Base-by-base conservation (phyloP, 2,888 invertebrate species). In the Nephrotoma appendiculata region DNA sequence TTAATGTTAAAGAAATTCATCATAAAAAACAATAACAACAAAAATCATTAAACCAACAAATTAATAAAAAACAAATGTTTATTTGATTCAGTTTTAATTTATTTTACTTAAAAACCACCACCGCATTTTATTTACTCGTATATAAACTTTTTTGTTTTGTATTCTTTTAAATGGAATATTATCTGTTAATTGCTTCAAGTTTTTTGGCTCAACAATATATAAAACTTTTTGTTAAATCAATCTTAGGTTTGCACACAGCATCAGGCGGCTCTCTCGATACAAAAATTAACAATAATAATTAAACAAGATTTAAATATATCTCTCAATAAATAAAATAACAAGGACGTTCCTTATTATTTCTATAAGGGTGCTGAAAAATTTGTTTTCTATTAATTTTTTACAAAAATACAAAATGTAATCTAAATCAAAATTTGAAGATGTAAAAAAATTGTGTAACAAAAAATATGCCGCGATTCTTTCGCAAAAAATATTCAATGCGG, bases 201-300 rank as follows among this genome's bases (percentile, higher is more conserved):
- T 86, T 44, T 86, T 45, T 86, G 85, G 31, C 31, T 44, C 44
- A 42, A 42, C 12, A 84, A 86, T 31, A 87, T 41, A 52, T 87
- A 88, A 88, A 88, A 87, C 88, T 86, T 87, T 83, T 48, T 44
- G 86, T 86, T 85, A 19, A 84, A 84, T 71, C 87, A 88, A 88
- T 88, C 88, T 88, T 88, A 84, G 86, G 88, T 88, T 88, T 88
- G 87, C 88, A 88, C 88, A 88, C 88, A 88, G 88, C 88, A 88
- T 87, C 87, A 87, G 87, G 87, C 87, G 87, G 88, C 88, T 88
- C 88, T 88, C 86, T 87, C 83, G 11, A 87, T 31, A 19, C 86
- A 87, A 41, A 86, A 86, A 87, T 11, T 19, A 87, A 87, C 71
- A 85, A 87, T 86, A 85, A 87, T 84, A 87, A 87, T 86, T 83